These are phyloP conservation scores for Pseudolycoriella hygida DNA, from an alignment of 2,888 invertebrate genomes.

Conservation along the genomic window DNA sequence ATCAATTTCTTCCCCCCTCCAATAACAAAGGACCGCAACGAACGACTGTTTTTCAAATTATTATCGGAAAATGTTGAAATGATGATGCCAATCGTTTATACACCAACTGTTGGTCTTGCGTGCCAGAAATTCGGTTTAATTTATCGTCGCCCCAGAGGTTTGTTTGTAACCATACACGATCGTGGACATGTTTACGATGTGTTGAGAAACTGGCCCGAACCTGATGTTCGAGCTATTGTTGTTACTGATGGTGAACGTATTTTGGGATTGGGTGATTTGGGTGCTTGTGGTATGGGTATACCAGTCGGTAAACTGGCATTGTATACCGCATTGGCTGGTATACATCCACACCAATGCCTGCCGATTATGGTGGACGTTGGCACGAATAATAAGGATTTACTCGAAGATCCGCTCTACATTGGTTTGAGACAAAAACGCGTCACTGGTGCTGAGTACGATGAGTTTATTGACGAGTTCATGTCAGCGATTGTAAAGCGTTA, in stretches of 20 bases:
- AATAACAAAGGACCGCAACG: slow-evolving; percentile 67
- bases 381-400: slow-evolving; percentile 73
- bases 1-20: neutral
- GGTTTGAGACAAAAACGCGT: slow-evolving; percentile 75
- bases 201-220: slow-evolving; percentile 43
- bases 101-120: slow-evolving; percentile 92
- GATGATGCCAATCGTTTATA: slow-evolving; percentile 95
- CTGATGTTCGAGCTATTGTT: slow-evolving; percentile 69
- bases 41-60: slow-evolving; percentile 86
- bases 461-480: slow-evolving; percentile 95
- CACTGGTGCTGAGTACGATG: slow-evolving; percentile 74
- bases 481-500: slow-evolving; percentile 73
- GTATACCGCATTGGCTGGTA: slow-evolving; percentile 93
- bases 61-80: slow-evolving; percentile 82
- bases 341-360: slow-evolving; percentile 85
- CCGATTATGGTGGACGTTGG: slow-evolving; percentile 91
- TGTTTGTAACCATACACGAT: slow-evolving; percentile 92
- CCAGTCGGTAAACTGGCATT: slow-evolving; percentile 92
- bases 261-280: slow-evolving; percentile 89
- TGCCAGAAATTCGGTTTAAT: slow-evolving; percentile 95
- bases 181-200: slow-evolving; percentile 84
- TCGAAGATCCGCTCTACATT: slow-evolving; percentile 89
- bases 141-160: slow-evolving; percentile 82
- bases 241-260: slow-evolving; percentile 97
- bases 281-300: slow-evolving; percentile 93